phyloP scores from a whole-genome alignment of 2,888 invertebrate species.

The Drosophila mayaguana region DNA sequence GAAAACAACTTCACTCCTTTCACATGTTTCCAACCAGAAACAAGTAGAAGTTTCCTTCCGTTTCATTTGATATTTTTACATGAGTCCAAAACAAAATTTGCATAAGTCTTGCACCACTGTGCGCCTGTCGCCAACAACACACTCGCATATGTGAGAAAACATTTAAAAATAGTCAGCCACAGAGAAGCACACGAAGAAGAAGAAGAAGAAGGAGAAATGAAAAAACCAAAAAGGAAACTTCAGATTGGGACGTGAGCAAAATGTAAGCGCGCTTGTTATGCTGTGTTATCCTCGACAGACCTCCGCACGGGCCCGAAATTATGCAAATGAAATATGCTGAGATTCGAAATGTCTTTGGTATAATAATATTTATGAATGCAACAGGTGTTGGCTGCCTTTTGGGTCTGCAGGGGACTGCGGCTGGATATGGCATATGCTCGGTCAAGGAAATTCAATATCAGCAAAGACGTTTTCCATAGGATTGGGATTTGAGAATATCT shows the following conservation, averaged over 20 bases:
- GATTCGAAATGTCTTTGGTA: slow-evolving; percentile 20
- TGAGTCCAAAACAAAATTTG: neutral
- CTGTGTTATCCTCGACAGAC: slow-evolving; percentile 38
- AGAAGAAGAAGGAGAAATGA: neutral
- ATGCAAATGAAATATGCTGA: slow-evolving; percentile 56
- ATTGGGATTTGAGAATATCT: slow-evolving; percentile 18
- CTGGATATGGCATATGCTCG: slow-evolving; percentile 12
- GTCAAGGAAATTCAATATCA: slow-evolving; percentile 55
- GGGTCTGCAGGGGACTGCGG: neutral
- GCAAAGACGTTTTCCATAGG: slow-evolving; percentile 43
- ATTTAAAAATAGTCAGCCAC: slow-evolving; percentile 44
- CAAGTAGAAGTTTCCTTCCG: slow-evolving; percentile 1
- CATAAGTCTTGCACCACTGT: slow-evolving; percentile 27
- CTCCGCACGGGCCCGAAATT: slow-evolving; percentile 60
- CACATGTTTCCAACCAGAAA: neutral
- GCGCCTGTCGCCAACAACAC: slow-evolving; percentile 17
- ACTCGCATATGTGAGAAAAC: slow-evolving; percentile 38
- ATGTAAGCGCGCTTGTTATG: slow-evolving; percentile 48
- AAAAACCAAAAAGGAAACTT: slow-evolving; percentile 57
- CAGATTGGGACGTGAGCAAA: slow-evolving; percentile 70
- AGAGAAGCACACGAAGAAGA: slow-evolving; percentile 5
- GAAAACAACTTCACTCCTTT: neutral
- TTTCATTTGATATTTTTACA: slow-evolving; percentile 2
- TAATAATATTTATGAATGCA: slow-evolving; percentile 71
- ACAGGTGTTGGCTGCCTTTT: slow-evolving; percentile 59